A percentile compares a stretch with the other conserved stretches of the same genome.
phyloP scores from a whole-genome alignment of 2,113 vertebrate genomes.

The Hemicordylus capensis region DNA sequence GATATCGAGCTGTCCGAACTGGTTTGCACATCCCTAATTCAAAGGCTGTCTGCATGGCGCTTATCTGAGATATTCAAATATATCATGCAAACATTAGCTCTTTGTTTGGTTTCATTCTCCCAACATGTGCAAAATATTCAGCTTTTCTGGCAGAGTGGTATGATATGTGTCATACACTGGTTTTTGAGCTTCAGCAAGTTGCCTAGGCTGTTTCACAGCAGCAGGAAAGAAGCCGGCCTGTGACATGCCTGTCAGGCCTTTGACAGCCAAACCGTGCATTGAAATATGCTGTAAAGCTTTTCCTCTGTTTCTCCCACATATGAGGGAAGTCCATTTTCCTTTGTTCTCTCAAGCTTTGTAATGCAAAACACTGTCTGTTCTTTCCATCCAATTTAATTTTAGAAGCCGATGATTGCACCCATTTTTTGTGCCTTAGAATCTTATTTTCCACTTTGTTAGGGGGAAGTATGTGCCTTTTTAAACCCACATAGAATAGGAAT shows the following conservation, averaged over 20 bases:
- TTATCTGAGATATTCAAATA: background rate
- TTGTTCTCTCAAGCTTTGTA: background rate
- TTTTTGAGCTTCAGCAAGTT: background rate
- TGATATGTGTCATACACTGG: background rate
- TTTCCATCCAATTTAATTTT: background rate
- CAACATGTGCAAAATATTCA: background rate
- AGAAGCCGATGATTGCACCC: background rate
- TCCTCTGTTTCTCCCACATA: background rate
- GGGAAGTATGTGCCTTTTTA: background rate
- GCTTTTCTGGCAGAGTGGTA: background rate
- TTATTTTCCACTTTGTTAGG: background rate
- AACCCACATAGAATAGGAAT: background rate
- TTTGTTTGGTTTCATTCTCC: background rate
- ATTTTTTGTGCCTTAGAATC: background rate
- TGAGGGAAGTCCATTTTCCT: background rate
- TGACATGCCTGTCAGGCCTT: background rate
- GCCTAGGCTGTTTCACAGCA: background rate
- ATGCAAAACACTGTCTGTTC: background rate
- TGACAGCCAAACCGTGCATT: background rate
- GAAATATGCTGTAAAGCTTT: background rate
- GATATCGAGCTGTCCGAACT: too few relatives aligned
- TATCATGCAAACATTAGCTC: background rate
- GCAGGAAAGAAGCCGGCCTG: rapidly evolving
- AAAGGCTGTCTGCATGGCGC: too few relatives aligned
- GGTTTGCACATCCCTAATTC: too few relatives aligned